These are phyloP conservation scores for Parnassius mnemosyne DNA, from an alignment of 2,888 invertebrate genomes.

Conservation along the genomic window DNA sequence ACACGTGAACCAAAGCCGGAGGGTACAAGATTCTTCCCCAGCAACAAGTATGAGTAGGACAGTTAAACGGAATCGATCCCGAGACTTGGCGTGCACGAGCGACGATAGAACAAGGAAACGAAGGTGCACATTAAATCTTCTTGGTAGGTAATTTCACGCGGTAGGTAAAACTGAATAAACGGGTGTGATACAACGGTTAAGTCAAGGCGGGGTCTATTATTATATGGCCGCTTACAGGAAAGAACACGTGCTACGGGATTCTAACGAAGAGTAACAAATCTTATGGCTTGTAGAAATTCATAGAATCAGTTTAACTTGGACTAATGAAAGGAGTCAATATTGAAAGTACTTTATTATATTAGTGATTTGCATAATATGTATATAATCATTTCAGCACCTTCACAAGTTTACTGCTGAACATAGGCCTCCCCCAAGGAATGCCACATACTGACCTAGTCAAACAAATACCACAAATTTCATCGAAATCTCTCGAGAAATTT, in stretches of 20 bases:
- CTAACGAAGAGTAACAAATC: slow-evolving; percentile 3
- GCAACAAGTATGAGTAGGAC: neutral
- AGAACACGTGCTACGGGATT: slow-evolving; percentile 11
- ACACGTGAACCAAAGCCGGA: neutral
- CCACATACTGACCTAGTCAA: no score
- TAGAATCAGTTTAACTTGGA: no score
- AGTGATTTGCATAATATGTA: no score
- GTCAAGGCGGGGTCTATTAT: slow-evolving; percentile 7
- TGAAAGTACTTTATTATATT: no score
- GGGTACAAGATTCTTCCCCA: neutral
- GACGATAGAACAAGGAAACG: slow-evolving; percentile 14
- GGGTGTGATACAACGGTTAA: slow-evolving; percentile 20
- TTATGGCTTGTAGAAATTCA: neutral
- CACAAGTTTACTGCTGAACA: no score
- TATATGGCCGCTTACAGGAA: slow-evolving; percentile 9
- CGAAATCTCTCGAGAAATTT: no score
- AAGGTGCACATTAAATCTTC: slow-evolving; percentile 19
- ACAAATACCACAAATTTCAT: no score
- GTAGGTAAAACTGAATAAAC: slow-evolving; percentile 12
- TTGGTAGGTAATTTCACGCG: slow-evolving; percentile 20
- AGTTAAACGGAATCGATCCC: slow-evolving; percentile 1
- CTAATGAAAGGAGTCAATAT: no score
- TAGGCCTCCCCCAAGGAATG: no score
- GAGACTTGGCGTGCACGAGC: slow-evolving; percentile 10
- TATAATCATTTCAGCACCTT: no score